Base-by-base conservation (phyloP, 2,113 vertebrate genomes). In the Morone saxatilis region DNA sequence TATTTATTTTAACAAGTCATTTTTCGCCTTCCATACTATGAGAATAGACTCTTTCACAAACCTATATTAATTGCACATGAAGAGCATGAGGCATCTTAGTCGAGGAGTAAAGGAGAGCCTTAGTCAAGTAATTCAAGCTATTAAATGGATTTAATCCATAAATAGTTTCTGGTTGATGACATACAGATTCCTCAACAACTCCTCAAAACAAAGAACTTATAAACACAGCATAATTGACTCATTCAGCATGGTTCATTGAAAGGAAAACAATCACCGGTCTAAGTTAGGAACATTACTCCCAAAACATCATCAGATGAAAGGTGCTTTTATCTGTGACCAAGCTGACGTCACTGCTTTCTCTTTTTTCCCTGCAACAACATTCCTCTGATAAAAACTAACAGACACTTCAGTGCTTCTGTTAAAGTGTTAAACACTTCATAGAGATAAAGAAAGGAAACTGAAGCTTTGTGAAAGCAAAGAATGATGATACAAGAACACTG, bases 301-400 rank as follows among this genome's bases (percentile, higher is more conserved):
- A 75, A 77, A 81, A 82, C 75, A 81, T 63, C 25, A 73, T 13
- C 36, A 47, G 62, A 85, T 63, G 71, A 86, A 85, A 63, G 51
- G 31, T 6, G 1, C 76, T 81, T 91, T 89, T 62, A 90, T 91
- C 85, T 80, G 47, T 16, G 25, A 47, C 78, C 66, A 8, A 50
- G 17, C 62, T 65, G 65, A 83, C 36, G 12, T 84, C 80, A 85
- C 22, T n/a, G 40, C 54, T 65, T 70, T 71, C 69, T 57, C 67
- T 68, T n/a, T 56, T 45, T 78, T 76, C 59, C 69, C 61, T 65
- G 63, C 59, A 81, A 81, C 54, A 83, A 66, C 78, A 87, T 83
- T 84, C 74, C 67, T 71, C 70, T 57, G 87, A 91, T 73, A 86
- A 84, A 25, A 82, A 76, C 45, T 3, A 62, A 45, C 51, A 62